These are phyloP conservation scores for Agrotis clavis DNA, from an alignment of 2,888 invertebrate genomes.

Conservation along the genomic window DNA sequence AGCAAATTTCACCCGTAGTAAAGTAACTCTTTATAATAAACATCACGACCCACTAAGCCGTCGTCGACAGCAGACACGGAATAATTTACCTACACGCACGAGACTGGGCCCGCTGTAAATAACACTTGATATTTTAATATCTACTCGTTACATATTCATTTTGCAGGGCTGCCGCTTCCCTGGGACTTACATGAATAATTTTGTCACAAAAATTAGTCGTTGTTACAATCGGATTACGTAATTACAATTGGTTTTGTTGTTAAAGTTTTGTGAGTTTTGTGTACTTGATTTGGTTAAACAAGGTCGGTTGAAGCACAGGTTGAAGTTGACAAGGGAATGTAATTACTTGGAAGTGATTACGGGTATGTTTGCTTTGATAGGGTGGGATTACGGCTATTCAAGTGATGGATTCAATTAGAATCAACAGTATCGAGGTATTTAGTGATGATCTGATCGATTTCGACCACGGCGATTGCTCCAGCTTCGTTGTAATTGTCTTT, in stretches of 20 bases:
- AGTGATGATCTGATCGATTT: no score
- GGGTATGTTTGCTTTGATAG: background rate
- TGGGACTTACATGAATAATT: slow-evolving; percentile 36
- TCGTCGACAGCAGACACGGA: slow-evolving; percentile 60
- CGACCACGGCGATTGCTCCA: no score
- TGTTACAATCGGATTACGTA: slow-evolving; percentile 47
- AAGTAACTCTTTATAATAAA: slow-evolving; percentile 35
- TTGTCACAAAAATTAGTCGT: slow-evolving; percentile 41
- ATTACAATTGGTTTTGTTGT: slow-evolving; percentile 45
- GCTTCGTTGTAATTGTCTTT: no score
- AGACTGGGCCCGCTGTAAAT: slow-evolving; percentile 62
- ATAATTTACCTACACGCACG: slow-evolving; percentile 65
- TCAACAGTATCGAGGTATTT: no score
- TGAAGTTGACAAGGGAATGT: background rate
- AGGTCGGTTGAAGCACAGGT: background rate
- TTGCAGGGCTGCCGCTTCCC: slow-evolving; percentile 56
- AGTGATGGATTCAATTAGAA: no score
- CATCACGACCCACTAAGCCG: slow-evolving; percentile 54
- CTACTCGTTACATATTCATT: slow-evolving; percentile 67
- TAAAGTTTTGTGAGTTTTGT: slow-evolving; percentile 24
- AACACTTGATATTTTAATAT: slow-evolving; percentile 71
- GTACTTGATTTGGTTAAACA: slow-evolving; percentile 13
- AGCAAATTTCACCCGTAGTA: background rate
- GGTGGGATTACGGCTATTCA: no score
- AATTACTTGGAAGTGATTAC: background rate